Evolutionary conservation across 2,888 invertebrate species (phyloP).

Genomic region (Spisula solida): DNA sequence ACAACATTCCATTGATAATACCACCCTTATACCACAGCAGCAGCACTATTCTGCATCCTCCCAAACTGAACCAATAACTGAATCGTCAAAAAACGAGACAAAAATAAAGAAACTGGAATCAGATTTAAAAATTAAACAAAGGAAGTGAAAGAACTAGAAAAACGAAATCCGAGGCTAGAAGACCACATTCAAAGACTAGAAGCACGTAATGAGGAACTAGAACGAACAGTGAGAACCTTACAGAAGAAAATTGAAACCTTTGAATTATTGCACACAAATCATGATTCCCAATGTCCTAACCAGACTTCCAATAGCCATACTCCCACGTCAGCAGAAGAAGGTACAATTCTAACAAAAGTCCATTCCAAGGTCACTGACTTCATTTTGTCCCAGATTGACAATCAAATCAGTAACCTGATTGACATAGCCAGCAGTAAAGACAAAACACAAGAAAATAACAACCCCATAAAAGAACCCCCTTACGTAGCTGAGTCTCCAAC

Average conservation of each 20-base stretch:
- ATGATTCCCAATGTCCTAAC: not conserved
- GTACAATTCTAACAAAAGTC: not conserved
- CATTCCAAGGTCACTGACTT: not conserved
- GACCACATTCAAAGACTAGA: constrained; percentile 10
- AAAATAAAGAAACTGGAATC: too few relatives aligned
- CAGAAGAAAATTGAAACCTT: not conserved
- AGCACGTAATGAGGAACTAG: not conserved
- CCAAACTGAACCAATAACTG: too few relatives aligned
- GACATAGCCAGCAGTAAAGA: too few relatives aligned
- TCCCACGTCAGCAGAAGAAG: not conserved
- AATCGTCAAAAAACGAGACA: too few relatives aligned
- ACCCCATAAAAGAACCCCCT: too few relatives aligned
- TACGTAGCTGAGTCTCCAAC: not conserved
- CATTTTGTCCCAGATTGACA: not conserved
- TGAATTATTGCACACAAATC: not conserved
- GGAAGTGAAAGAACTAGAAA: not conserved
- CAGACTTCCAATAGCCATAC: not conserved
- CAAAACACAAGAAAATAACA: too few relatives aligned
- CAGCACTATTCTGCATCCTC: too few relatives aligned
- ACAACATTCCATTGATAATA: too few relatives aligned
- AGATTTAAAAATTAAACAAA: too few relatives aligned
- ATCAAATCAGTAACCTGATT: not conserved
- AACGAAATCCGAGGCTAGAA: not conserved
- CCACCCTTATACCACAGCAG: too few relatives aligned
- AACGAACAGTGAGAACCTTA: not conserved